These are phyloP conservation scores for Papilio protenor DNA, from an alignment of 2,888 invertebrate species.

Conservation along the genomic window DNA sequence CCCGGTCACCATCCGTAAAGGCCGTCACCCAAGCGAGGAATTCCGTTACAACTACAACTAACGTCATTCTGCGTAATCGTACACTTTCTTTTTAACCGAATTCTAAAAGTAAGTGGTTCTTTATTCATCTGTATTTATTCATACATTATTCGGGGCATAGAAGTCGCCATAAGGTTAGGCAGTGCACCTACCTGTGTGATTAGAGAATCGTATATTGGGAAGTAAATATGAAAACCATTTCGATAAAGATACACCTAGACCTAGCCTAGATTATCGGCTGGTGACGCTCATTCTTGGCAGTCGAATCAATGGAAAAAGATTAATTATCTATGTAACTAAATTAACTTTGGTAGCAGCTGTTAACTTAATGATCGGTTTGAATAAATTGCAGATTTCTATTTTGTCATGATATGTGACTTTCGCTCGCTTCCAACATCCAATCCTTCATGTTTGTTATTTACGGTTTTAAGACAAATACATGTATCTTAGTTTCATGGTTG, in stretches of 20 bases:
- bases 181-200: no score
- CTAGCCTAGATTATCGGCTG: no score
- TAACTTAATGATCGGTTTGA: no score
- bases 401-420: neutral
- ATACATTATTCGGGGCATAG: neutral
- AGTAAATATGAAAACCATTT: no score
- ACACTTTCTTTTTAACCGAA: slow-evolving; percentile 52
- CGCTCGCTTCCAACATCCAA: neutral
- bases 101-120: slow-evolving; percentile 36
- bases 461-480: neutral
- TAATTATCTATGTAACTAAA: no score
- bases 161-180: no score
- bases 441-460: neutral
- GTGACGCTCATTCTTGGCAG: no score
- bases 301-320: no score
- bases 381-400: no score
- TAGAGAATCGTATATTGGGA: no score
- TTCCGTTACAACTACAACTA: slow-evolving; percentile 75
- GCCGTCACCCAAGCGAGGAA: slow-evolving; percentile 72
- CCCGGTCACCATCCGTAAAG: slow-evolving; percentile 64
- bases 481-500: neutral
- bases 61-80: slow-evolving; percentile 8
- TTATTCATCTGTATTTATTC: slow-evolving; percentile 42
- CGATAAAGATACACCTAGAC: no score
- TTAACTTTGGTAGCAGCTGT: no score